Conservation (phyloP, 2,113 vertebrate genomes). For the Brachionichthys hirsutus region DNA sequence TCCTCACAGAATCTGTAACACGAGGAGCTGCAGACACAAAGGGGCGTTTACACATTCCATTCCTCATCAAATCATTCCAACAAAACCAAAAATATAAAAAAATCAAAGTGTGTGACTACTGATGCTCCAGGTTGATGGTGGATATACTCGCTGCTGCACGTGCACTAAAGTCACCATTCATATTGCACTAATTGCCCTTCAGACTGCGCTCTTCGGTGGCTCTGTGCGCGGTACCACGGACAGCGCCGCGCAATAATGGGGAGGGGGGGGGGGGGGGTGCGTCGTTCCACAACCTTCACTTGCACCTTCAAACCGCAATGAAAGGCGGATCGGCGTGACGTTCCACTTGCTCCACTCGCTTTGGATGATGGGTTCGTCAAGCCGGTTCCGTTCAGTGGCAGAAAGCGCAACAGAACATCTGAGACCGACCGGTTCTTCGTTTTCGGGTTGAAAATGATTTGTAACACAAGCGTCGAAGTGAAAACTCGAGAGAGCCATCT, state of each 20-base stretch:
- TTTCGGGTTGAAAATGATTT: constrained; percentile 18
- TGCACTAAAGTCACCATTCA: too few relatives aligned
- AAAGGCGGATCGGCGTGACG: background rate
- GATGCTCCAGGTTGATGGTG: too few relatives aligned
- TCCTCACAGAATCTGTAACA: too few relatives aligned
- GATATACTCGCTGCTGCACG: too few relatives aligned
- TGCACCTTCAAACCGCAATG: constrained; percentile 5
- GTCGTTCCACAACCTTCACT: constrained; percentile 8
- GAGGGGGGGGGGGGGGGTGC: background rate
- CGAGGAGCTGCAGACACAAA: too few relatives aligned
- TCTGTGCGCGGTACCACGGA: constrained; percentile 60
- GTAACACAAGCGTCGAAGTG: constrained; percentile 63
- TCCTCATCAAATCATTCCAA: too few relatives aligned
- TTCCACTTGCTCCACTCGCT: background rate
- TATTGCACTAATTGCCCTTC: too few relatives aligned
- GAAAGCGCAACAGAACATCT: background rate
- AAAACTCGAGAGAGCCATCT: constrained; percentile 99
- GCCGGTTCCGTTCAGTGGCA: background rate
- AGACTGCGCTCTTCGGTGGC: background rate
- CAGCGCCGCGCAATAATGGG: constrained; percentile 35
- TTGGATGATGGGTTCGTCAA: background rate
- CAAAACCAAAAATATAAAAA: too few relatives aligned
- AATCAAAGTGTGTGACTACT: too few relatives aligned
- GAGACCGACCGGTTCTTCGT: background rate
- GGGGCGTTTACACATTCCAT: too few relatives aligned